Base-by-base conservation (phyloP, 2,888 invertebrate genomes). In the Nudaria mundana region DNA sequence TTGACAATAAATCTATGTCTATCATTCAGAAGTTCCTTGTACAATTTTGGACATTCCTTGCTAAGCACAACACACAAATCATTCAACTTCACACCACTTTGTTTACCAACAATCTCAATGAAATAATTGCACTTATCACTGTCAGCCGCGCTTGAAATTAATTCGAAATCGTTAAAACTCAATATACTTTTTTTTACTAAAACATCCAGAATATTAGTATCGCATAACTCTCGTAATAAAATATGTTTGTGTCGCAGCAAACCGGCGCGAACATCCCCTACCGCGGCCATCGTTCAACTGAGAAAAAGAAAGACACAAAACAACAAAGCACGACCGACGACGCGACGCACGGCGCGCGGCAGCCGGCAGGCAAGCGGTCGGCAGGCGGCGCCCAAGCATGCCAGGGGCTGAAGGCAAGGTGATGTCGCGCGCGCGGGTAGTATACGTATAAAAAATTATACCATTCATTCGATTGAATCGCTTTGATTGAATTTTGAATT, bases 131-230 rank as follows among this genome's bases (percentile, higher is more conserved):
- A 92, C 78, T 91, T 91, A 53, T 89, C 89, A 65, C 76, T 71
- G 40, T 87, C 86, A 31, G 71, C 61, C 14, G 86, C 85, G 72
- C 84, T 75, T 7, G 83, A 80, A 52, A 89, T 81, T 47, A 78
- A 81, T 73, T 92, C 92, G 54, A 92, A 90, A 59, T 92, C 92
- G 57, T 90, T 89, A 51, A 91, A 81, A 63, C 85, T 91, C 46
- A 93, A 88, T 51, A 93, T 87, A 33, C 92, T 91, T 65, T 92
- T 92, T 69, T 92, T 92, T 38, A 92, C 91, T 43, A 93, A 82
- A 50, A 91, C 90, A 48, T 91, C 90, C 54, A 93, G 67, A 35
- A 93, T 79, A 72, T 92, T 91, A 48, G 92, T 92, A 53, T 91
- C 90, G 65, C 90, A 86, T 56, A 92, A 72, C 81, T 92, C 92